A percentile compares a stretch with the other conserved stretches of the same genome.
Evolutionary conservation across 2,888 invertebrate species (phyloP).

Genomic region (Pristionchus entomophagus): DNA sequence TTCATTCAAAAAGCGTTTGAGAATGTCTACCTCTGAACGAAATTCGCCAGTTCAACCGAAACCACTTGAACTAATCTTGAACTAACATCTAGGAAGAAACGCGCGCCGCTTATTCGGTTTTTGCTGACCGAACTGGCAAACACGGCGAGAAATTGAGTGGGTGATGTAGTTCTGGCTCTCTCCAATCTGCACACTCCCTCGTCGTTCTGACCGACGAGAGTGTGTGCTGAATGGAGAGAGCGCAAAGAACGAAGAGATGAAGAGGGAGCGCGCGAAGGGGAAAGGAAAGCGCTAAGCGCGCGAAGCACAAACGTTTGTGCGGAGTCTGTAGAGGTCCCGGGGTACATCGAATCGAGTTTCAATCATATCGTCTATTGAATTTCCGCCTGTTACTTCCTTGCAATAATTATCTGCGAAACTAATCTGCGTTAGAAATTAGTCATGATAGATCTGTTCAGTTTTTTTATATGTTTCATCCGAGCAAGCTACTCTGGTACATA

Average conservation of each 20-base stretch:
- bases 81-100: conserved; percentile 20
- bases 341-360: too few relatives aligned
- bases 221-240: background rate
- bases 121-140: conserved; percentile 1
- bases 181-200: too few relatives aligned
- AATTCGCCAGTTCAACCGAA: background rate
- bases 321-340: background rate
- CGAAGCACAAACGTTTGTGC: background rate
- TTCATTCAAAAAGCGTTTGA: too few relatives aligned
- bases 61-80: background rate
- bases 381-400: too few relatives aligned
- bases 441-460: too few relatives aligned
- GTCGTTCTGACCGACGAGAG: background rate
- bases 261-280: background rate
- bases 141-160: background rate
- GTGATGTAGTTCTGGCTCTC: too few relatives aligned
- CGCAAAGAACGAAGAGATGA: background rate
- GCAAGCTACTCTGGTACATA: too few relatives aligned
- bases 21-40: background rate
- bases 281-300: conserved; percentile 33
- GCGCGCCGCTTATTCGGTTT: conserved; percentile 14
- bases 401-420: too few relatives aligned
- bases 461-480: too few relatives aligned
- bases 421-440: too few relatives aligned
- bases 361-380: too few relatives aligned